Percentiles rank a stretch among this genome's conserved stretches.
Conservation (phyloP, 2,888 invertebrate species). For the Polydrusus tereticollis region DNA sequence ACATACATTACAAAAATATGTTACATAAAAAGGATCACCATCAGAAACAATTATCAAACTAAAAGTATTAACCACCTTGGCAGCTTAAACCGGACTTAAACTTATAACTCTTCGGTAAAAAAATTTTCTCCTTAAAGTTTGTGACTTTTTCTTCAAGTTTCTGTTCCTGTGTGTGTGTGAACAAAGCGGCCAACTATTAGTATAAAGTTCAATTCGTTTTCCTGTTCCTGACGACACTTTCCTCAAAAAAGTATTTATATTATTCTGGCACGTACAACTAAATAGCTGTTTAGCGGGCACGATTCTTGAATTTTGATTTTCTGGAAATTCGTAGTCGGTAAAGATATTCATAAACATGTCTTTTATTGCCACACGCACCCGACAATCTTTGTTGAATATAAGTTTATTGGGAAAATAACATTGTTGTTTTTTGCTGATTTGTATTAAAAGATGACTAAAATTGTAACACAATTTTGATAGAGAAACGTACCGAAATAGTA, state of each 20-base stretch:
- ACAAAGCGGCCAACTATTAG: neutral
- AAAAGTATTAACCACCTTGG: too few species aligned
- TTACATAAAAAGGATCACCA: too few species aligned
- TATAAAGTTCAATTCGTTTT: neutral
- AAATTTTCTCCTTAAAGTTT: too few species aligned
- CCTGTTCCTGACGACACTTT: neutral
- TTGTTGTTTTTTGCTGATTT: neutral
- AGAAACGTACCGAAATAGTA: too few species aligned
- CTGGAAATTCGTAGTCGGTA: neutral
- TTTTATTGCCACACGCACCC: slow-evolving; percentile 1
- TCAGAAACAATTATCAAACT: too few species aligned
- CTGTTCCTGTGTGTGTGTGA: too few species aligned
- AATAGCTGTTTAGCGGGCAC: slow-evolving; percentile 5
- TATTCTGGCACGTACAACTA: neutral
- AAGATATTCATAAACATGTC: neutral
- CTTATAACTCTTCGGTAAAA: too few species aligned
- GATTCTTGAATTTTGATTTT: slow-evolving; percentile 10
- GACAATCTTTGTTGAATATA: slow-evolving; percentile 1
- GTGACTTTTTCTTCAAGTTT: too few species aligned
- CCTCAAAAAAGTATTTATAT: neutral
- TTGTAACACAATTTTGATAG: too few species aligned
- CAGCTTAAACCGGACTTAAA: too few species aligned
- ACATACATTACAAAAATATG: too few species aligned
- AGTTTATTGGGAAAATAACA: neutral
- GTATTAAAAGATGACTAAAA: too few species aligned